phyloP scores from a whole-genome alignment of 1,140 invertebrate species.

The Cotesia typhae region DNA sequence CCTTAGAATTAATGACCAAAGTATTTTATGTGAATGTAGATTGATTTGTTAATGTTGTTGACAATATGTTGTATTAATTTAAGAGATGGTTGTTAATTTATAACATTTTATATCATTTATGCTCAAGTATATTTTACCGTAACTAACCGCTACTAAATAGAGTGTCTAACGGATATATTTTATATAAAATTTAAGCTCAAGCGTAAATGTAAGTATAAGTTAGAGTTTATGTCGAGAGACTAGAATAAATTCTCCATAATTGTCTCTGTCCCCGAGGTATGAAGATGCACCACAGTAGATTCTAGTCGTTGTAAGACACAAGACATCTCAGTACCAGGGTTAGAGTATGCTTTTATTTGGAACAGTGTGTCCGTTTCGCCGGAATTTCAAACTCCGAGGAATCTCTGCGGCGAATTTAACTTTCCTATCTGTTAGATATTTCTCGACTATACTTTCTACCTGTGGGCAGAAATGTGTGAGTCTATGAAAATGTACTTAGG shows the following conservation, averaged over 20 bases:
- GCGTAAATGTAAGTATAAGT: background rate
- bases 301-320: too few species aligned
- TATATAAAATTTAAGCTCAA: constrained; percentile 27
- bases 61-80: background rate
- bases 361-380: background rate
- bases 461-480: too few species aligned
- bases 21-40: background rate
- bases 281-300: background rate
- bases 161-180: constrained; percentile 13
- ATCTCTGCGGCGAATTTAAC: background rate
- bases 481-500: background rate
- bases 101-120: constrained; percentile 12
- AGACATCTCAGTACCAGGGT: background rate
- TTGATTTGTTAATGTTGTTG: constrained; percentile 8
- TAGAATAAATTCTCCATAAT: constrained; percentile 39
- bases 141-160: constrained; percentile 8
- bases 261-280: constrained; percentile 14
- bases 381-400: constrained; percentile 22
- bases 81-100: constrained; percentile 25
- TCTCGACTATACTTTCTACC: background rate
- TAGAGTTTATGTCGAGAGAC: constrained; percentile 31
- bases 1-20: background rate
- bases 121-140: constrained; percentile 13
- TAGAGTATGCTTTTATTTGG: background rate
- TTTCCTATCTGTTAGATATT: background rate